These are phyloP conservation scores for Champsocephalus esox DNA, from an alignment of 2,797 vertebrate species.

Conservation along the genomic window DNA sequence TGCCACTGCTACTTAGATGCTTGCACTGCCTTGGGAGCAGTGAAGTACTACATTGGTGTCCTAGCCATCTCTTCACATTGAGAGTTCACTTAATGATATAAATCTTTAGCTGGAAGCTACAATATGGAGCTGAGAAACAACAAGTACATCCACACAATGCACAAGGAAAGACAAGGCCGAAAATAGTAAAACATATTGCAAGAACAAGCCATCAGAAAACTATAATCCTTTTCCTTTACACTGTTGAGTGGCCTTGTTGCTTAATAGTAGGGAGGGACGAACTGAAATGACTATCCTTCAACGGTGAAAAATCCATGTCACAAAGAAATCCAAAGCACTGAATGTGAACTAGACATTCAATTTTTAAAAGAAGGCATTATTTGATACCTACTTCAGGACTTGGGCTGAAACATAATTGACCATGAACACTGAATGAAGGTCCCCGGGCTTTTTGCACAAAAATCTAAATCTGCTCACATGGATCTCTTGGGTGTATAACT, in stretches of 20 bases:
- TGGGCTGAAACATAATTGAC: background rate
- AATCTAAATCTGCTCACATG: background rate
- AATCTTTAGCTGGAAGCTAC: conserved; percentile 9
- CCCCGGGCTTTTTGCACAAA: no score
- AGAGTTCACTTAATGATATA: conserved; percentile 31
- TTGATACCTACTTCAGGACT: background rate
- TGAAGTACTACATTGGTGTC: background rate
- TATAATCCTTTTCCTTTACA: background rate
- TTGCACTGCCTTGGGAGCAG: background rate
- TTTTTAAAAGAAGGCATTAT: background rate
- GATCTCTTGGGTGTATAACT: background rate
- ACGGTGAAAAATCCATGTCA: background rate
- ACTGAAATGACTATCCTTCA: conserved; percentile 24
- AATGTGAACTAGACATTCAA: background rate
- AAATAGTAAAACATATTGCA: background rate
- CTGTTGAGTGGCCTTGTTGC: background rate
- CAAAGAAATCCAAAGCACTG: background rate
- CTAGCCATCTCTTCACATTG: conserved; percentile 27
- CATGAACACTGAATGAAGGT: background rate
- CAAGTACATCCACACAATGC: conserved; percentile 11
- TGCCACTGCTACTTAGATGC: conserved; percentile 3
- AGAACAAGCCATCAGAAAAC: conserved; percentile 2
- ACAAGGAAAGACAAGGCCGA: conserved; percentile 5
- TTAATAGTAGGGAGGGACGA: background rate
- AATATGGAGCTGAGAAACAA: conserved; percentile 7